Evolutionary conservation across 2,113 vertebrate species (phyloP).

Genomic region (Carlito syrichta): DNA sequence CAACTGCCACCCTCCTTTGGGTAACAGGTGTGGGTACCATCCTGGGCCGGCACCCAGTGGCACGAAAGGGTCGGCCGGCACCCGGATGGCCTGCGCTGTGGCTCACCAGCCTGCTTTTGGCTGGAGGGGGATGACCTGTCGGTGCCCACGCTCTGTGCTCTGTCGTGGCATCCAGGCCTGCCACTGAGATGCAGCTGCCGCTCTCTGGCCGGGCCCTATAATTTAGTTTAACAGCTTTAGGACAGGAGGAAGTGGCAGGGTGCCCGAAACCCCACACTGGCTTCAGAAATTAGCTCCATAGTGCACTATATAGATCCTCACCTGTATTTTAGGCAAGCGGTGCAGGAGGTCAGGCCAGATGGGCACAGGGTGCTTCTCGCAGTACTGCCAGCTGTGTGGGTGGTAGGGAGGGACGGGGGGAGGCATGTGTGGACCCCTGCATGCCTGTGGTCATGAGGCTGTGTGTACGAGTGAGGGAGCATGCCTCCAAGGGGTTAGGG

Average conservation of each 20-base stretch:
- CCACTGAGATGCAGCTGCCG: constrained; percentile 79
- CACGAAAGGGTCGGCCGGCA: too few species aligned
- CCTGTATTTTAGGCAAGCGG: constrained; percentile 65
- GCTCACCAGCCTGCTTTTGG: constrained; percentile 78
- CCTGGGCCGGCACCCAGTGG: neutral
- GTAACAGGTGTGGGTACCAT: constrained; percentile 12
- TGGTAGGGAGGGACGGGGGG: neutral
- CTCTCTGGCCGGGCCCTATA: constrained; percentile 72
- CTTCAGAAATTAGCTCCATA: constrained; percentile 56
- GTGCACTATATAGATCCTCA: constrained; percentile 39
- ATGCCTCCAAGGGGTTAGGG: too few species aligned
- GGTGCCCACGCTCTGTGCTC: constrained; percentile 73
- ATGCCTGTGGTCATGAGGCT: neutral
- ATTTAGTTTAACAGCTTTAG: constrained; percentile 81
- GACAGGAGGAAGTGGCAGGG: constrained; percentile 77
- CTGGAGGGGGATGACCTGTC: constrained; percentile 71
- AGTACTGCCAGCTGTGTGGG: neutral
- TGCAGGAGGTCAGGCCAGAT: constrained; percentile 46
- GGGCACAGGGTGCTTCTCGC: neutral
- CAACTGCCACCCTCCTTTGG: neutral
- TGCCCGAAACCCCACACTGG: constrained; percentile 71
- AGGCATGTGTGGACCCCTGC: neutral
- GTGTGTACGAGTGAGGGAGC: neutral
- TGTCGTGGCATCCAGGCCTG: constrained; percentile 74
- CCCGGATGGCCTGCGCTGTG: too few species aligned